Percentiles rank a stretch among this genome's conserved stretches.
phyloP scores from a whole-genome alignment of 2,113 vertebrate species.

The Pavo muticus region DNA sequence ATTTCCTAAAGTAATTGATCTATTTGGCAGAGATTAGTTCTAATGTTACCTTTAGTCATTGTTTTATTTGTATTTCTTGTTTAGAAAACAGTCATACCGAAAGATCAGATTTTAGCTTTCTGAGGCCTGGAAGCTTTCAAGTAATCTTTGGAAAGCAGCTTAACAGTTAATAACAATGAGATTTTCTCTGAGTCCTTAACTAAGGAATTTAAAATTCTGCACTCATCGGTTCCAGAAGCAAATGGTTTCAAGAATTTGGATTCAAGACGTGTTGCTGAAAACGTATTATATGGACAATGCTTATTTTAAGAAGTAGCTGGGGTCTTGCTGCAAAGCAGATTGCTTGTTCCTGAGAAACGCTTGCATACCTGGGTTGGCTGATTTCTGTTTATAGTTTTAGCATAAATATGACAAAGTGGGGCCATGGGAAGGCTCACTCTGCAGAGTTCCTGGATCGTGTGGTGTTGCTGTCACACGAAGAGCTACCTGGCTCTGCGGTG shows the following conservation, averaged over 20 bases:
- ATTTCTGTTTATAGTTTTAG: not conserved
- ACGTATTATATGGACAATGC: not conserved
- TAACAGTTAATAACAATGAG: constrained; percentile 59
- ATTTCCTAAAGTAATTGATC: not conserved
- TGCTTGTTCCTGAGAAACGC: not conserved
- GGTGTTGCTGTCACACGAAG: not conserved
- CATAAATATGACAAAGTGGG: not conserved
- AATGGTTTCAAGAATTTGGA: not conserved
- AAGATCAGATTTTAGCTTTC: constrained; percentile 55
- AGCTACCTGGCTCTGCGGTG: not conserved
- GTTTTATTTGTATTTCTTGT: constrained; percentile 43
- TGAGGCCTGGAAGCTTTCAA: constrained; percentile 41
- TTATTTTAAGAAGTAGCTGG: not conserved
- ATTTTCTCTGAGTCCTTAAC: constrained; percentile 43
- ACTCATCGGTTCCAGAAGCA: constrained; percentile 16
- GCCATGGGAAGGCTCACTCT: not conserved
- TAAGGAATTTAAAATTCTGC: constrained; percentile 30
- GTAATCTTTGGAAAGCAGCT: constrained; percentile 53
- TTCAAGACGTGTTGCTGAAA: not conserved
- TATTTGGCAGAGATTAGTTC: not conserved
- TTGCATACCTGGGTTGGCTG: not conserved
- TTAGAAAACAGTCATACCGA: constrained; percentile 39
- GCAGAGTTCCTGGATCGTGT: not conserved
- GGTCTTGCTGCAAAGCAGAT: not conserved
- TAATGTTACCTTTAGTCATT: not conserved